These are phyloP conservation scores for Dryomyza anilis DNA, from an alignment of 2,888 invertebrate species.

Conservation along the genomic window DNA sequence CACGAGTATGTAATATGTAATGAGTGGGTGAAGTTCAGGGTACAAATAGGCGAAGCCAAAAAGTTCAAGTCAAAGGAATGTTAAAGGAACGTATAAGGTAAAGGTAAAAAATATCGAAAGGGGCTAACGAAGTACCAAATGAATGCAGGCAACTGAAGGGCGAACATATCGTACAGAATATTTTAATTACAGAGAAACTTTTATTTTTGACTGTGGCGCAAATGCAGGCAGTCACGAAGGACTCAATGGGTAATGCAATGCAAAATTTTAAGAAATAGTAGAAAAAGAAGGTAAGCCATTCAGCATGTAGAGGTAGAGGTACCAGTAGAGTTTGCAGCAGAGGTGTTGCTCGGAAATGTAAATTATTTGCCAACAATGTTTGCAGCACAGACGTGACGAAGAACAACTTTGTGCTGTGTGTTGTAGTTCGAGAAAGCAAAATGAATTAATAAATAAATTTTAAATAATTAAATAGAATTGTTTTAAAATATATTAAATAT, in stretches of 20 bases:
- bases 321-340: not conserved
- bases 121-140: not conserved
- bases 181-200: constrained; percentile 19
- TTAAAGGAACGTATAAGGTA: too few species aligned
- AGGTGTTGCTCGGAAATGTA: constrained; percentile 1
- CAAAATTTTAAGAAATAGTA: not conserved
- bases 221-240: not conserved
- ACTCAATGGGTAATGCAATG: not conserved
- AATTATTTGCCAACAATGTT: constrained; percentile 1
- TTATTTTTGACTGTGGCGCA: too few species aligned
- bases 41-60: too few species aligned
- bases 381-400: not conserved
- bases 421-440: too few species aligned
- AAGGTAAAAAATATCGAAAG: too few species aligned
- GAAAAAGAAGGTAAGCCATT: not conserved
- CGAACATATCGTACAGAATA: not conserved
- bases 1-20: too few species aligned
- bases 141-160: not conserved
- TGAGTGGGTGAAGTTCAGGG: too few species aligned
- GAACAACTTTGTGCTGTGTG: too few species aligned
- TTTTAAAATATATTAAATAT: too few species aligned
- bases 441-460: too few species aligned
- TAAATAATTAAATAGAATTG: too few species aligned
- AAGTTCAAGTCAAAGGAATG: too few species aligned
- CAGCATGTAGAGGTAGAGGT: not conserved